Evolutionary conservation across 2,888 invertebrate genomes (phyloP), one percentile per base, ranked within the genome.

Genomic region (Strigamia transsilvanica): DNA sequence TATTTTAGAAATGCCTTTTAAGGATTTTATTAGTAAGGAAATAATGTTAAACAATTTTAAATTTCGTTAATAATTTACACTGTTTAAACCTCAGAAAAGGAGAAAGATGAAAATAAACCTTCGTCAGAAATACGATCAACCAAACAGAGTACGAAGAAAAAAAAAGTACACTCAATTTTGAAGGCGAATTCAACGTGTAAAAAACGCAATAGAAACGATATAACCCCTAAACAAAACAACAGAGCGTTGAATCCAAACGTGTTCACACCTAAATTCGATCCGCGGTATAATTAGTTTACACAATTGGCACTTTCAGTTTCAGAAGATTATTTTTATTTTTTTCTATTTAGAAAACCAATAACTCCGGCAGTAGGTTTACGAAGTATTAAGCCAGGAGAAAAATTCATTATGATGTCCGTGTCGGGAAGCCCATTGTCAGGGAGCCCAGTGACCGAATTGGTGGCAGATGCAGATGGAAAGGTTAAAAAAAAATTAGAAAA

Each of bases 401-500:
- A 80, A 51, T 80, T 32, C 51, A 51, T 80, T 21, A 21, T 80
- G 23, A 80, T 80, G 80, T 80, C 80, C 2, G 12, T 51, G 80
- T 80, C 80, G 9, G 80, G 80, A 18, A 80, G 80, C 51, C 80
- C 80, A 12, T 23, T 80, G n/a, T 21, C 12, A 7, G 46, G 51
- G 51, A 51, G 7, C 10, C 21, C 12, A 51, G n/a, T 23, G 13
- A n/a, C 23, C 12, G 15, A 23, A 21, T 27, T 32, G 10, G 80
- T 80, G 42, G 13, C 23, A n/a, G 32, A 46, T 13, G 23, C 41
- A 1, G 80, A 80, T 15, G 80, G 80, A 42, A 80, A 23, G 15
- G 80, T 80, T 51, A 79, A 12, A n/a, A 23, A 21, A 38, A 23
- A 18, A 73, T 9, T 5, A 73, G 0, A 18, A 12, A 56, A 18